Evolutionary conservation across 2,113 vertebrate genomes (phyloP), one percentile per base, ranked within the genome.

Genomic region (Hucho hucho): DNA sequence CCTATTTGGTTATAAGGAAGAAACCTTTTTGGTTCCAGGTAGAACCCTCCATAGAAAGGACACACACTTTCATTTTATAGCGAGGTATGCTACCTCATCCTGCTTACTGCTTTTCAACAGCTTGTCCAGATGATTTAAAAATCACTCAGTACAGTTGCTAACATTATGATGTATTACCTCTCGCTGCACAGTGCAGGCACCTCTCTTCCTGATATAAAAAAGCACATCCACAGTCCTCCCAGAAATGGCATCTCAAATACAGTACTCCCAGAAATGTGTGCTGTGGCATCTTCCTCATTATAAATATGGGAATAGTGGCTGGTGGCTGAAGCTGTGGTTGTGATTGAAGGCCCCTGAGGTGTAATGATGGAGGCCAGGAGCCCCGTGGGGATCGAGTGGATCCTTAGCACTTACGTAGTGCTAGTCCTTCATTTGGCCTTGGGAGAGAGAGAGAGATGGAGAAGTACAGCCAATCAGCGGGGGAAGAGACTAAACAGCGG

Each of bases 361-460:
- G 83, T 87, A 89, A 87, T 88, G 86, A 88, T 88, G 87, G 87
- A 75, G 85, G 85, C 75, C 82, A 72, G 14, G 26, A 32, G 37
- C 18, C 11, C 80, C 86, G 83, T 79, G 75, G 78, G 89, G 83
- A 88, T 20, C 87, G 86, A 63, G 73, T 88, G 86, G 84, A 86
- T 89, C 86, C 75, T 79, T 73, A 80, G 84, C 87, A 87, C 89
- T 89, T 92, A 88, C 83, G 86, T 79, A 53, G 83, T 81, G 87
- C 82, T 82, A 4, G 14, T 53, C 16, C 14, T 53, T 14, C 16
- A 18, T 53, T 53, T 53, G 49, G 13, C 49, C 49, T 53, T 82
- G 9, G 1, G 72, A 85, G 86, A 85, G 69, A 25, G 4, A 53
- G 69, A 20, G 6, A 56, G 53, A 20, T 72, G 81, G 71, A 84